Percentiles rank a stretch among this genome's conserved stretches.
Conservation (phyloP, 2,113 vertebrate genomes). For the Rhea americana region DNA sequence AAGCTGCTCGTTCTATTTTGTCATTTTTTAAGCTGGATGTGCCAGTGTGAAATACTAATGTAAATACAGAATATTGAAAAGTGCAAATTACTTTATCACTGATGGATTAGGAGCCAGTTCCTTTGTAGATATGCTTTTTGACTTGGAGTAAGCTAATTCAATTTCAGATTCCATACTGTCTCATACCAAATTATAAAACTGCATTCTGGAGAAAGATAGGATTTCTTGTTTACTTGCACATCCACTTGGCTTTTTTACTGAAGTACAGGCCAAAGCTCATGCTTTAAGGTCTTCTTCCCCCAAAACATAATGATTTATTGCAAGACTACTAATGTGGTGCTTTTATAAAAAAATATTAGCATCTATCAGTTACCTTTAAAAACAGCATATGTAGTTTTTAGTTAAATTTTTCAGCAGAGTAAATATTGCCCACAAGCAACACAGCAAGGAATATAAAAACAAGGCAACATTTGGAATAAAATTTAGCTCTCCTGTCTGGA, state of each 20-base stretch:
- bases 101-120: not conserved
- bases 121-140: not conserved
- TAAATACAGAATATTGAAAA: conserved; percentile 51
- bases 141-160: not conserved
- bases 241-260: not conserved
- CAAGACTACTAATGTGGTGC: fast-evolving
- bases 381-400: not conserved
- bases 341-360: not conserved
- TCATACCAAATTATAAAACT: not conserved
- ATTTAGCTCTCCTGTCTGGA: not conserved
- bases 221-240: not conserved
- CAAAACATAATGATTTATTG: not conserved
- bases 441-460: not conserved
- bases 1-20: conserved; percentile 38
- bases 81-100: conserved; percentile 14
- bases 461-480: not conserved
- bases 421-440: fast-evolving
- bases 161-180: not conserved
- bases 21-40: conserved; percentile 41
- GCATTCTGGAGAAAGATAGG: not conserved
- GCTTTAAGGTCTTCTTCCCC: not conserved
- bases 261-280: not conserved
- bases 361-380: not conserved
- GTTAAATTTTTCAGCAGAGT: not conserved
- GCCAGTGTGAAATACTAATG: conserved; percentile 31